These are phyloP conservation scores for Psococerastis gibbosa DNA, from an alignment of 2,888 invertebrate genomes.

Conservation along the genomic window DNA sequence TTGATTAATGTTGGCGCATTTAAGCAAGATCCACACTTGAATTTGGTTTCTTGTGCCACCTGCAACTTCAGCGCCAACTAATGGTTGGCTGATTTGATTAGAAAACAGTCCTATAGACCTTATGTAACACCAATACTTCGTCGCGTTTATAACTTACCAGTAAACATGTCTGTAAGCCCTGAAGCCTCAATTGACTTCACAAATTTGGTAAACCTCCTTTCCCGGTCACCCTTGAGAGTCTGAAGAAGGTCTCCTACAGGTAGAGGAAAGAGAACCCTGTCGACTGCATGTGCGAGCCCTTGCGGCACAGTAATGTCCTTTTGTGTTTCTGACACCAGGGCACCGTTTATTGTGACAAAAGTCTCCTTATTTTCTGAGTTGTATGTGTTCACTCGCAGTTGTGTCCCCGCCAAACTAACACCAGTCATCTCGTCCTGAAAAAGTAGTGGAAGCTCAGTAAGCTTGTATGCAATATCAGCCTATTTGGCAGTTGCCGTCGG, in stretches of 20 bases:
- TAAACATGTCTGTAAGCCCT: conserved; percentile 53
- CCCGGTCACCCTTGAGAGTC: conserved; percentile 67
- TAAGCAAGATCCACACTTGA: no score
- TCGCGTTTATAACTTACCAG: conserved; percentile 31
- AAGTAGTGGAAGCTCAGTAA: no score
- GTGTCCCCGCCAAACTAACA: conserved; percentile 71
- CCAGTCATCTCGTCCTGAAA: conserved; percentile 76
- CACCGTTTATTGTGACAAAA: conserved; percentile 73
- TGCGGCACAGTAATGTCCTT: conserved; percentile 69
- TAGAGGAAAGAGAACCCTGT: conserved; percentile 74
- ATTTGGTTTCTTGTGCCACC: no score
- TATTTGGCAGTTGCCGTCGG: no score
- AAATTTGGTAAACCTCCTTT: conserved; percentile 60
- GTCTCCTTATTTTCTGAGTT: conserved; percentile 66
- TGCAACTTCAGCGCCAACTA: no score
- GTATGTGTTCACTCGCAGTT: conserved; percentile 69
- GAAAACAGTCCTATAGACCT: neutral
- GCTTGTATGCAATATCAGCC: no score
- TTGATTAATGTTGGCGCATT: no score
- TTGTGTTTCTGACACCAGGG: conserved; percentile 59
- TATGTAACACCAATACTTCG: neutral
- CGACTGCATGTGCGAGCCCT: conserved; percentile 67
- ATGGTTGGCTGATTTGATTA: neutral
- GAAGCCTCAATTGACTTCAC: conserved; percentile 55
- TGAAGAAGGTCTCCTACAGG: conserved; percentile 73